Conservation (phyloP, 2,113 vertebrate genomes). For the Microcebus jonahi region DNA sequence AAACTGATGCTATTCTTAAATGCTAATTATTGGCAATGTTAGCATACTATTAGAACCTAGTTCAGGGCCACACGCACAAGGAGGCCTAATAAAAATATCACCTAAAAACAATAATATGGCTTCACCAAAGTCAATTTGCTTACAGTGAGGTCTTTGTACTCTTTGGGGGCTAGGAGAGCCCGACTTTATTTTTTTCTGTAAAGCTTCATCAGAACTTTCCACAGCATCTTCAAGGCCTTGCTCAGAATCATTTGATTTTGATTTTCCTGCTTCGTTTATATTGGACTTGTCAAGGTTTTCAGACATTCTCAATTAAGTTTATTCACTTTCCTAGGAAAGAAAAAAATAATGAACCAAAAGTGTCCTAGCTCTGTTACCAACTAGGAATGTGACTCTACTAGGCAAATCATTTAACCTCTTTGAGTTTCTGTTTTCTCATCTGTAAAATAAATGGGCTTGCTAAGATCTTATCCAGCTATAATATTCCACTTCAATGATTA, state of each 20-base stretch:
- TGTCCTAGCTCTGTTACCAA: background rate
- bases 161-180: conserved; percentile 86
- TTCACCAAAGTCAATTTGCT: conserved; percentile 73
- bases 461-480: conserved; percentile 37
- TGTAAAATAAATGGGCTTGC: conserved; percentile 28
- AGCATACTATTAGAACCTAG: background rate
- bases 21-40: background rate
- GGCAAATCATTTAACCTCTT: background rate
- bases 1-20: background rate
- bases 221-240: conserved; percentile 76
- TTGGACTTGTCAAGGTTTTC: conserved; percentile 87
- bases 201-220: conserved; percentile 81
- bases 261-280: conserved; percentile 82
- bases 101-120: background rate
- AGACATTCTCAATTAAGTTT: conserved; percentile 88
- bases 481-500: conserved; percentile 20
- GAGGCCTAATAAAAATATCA: conserved; percentile 34
- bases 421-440: conserved; percentile 30
- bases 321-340: conserved; percentile 65
- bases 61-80: background rate
- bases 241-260: conserved; percentile 78
- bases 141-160: conserved; percentile 88
- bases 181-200: conserved; percentile 83
- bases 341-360: conserved; percentile 32
- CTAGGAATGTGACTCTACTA: background rate